phyloP scores from a whole-genome alignment of 2,113 vertebrate species.

The Ornithorhynchus anatinus region DNA sequence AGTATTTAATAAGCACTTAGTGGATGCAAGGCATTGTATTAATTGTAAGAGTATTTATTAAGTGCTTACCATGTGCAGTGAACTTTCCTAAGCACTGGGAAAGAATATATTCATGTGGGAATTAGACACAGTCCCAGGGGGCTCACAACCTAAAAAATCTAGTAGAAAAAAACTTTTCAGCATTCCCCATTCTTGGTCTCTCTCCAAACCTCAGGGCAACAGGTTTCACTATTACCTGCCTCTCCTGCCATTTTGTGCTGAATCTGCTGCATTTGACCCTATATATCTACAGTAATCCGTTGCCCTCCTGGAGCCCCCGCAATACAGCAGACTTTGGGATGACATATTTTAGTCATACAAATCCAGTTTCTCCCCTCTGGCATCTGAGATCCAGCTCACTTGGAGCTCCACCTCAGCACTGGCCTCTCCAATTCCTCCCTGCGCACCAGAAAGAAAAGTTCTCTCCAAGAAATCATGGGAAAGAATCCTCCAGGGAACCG shows the following conservation, averaged over 20 bases:
- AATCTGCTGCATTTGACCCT: slow-evolving; percentile 54
- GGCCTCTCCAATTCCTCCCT: slow-evolving; percentile 39
- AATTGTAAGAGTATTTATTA: no score
- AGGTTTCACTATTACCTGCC: slow-evolving; percentile 58
- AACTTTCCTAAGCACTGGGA: no score
- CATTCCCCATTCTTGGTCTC: no score
- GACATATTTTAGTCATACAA: slow-evolving; percentile 61
- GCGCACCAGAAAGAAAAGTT: slow-evolving; percentile 26
- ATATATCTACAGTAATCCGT: slow-evolving; percentile 48
- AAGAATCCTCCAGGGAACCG: slow-evolving; percentile 59
- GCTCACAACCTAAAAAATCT: no score
- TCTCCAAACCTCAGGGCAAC: slow-evolving; percentile 35
- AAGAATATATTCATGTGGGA: no score
- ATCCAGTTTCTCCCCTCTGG: slow-evolving; percentile 51
- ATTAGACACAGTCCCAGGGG: no score
- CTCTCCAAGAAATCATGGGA: slow-evolving; percentile 60
- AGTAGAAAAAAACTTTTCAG: no score
- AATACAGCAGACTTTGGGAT: slow-evolving; percentile 32
- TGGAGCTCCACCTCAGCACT: slow-evolving; percentile 67
- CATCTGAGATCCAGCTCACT: slow-evolving; percentile 49
- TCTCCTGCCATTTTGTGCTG: slow-evolving; percentile 54
- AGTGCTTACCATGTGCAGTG: no score
- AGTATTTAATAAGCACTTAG: no score
- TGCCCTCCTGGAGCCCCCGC: slow-evolving; percentile 38
- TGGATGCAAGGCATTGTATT: no score